A percentile compares a stretch with the other conserved stretches of the same genome.
These are phyloP conservation scores for Nematopogon swammerdamellus DNA, from an alignment of 2,888 invertebrate species.

Conservation along the genomic window DNA sequence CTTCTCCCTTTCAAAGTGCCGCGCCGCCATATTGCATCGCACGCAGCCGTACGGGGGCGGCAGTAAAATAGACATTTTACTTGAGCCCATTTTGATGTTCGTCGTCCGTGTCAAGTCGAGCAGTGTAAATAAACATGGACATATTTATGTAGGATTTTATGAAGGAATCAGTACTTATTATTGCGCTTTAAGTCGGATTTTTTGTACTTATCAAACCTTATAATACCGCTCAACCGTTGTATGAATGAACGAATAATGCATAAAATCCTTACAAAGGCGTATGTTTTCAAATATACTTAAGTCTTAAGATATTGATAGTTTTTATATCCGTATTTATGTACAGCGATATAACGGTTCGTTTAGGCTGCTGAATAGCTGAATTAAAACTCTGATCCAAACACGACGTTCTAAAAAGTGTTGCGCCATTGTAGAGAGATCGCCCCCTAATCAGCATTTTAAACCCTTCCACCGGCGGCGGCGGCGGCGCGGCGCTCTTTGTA, in stretches of 20 bases:
- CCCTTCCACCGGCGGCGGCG: background rate
- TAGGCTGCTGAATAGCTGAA: background rate
- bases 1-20: constrained; percentile 50
- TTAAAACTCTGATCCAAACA: background rate
- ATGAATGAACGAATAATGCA: too few relatives aligned
- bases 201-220: background rate
- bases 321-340: background rate
- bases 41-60: background rate
- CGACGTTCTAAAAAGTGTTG: background rate
- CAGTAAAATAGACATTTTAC: background rate
- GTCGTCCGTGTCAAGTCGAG: background rate
- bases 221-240: too few relatives aligned
- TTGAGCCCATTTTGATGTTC: background rate
- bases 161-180: too few relatives aligned
- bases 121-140: background rate
- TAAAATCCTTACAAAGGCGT: too few relatives aligned
- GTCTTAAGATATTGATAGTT: background rate
- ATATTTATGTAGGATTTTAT: too few relatives aligned
- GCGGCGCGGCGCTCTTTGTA: too few relatives aligned
- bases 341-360: background rate
- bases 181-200: too few relatives aligned
- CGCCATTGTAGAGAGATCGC: background rate
- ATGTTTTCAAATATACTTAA: too few relatives aligned
- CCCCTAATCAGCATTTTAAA: background rate
- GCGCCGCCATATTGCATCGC: constrained; percentile 13